Conservation (phyloP, 1,140 invertebrate genomes). For the Heliconius eleuchia region DNA sequence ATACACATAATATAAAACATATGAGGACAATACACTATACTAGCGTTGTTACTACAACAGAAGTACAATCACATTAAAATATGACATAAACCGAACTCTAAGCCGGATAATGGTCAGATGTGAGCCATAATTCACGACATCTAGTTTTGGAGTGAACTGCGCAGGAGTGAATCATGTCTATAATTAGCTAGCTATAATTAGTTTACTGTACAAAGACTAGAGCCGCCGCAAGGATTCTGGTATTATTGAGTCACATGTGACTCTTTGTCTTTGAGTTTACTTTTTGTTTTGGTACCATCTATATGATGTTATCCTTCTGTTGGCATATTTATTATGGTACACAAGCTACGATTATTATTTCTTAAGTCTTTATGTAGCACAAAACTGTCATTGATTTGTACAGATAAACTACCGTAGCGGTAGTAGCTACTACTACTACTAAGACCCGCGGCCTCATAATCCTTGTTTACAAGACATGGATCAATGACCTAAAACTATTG, state of each 20-base stretch:
- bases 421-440: too few species aligned
- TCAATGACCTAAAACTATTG: background rate
- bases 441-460: background rate
- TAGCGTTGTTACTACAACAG: background rate
- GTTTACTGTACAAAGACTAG: conserved; percentile 51
- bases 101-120: conserved; percentile 33
- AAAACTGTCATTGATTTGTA: background rate
- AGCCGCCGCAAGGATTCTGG: conserved; percentile 49
- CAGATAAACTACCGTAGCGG: background rate
- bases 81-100: background rate
- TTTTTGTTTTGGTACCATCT: conserved; percentile 34
- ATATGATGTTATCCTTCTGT: background rate
- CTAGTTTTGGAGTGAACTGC: conserved; percentile 48
- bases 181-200: conserved; percentile 64
- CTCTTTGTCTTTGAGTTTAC: conserved; percentile 40
- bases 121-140: conserved; percentile 45
- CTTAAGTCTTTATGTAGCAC: background rate
- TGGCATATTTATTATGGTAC: too few species aligned
- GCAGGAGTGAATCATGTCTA: conserved; percentile 63
- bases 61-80: background rate
- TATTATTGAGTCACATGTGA: conserved; percentile 51
- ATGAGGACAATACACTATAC: too few species aligned
- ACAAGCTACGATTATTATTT: too few species aligned
- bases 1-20: background rate
- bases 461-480: background rate